phyloP scores from a whole-genome alignment of 1,140 invertebrate species.

The Leptestheria dahalacensis region DNA sequence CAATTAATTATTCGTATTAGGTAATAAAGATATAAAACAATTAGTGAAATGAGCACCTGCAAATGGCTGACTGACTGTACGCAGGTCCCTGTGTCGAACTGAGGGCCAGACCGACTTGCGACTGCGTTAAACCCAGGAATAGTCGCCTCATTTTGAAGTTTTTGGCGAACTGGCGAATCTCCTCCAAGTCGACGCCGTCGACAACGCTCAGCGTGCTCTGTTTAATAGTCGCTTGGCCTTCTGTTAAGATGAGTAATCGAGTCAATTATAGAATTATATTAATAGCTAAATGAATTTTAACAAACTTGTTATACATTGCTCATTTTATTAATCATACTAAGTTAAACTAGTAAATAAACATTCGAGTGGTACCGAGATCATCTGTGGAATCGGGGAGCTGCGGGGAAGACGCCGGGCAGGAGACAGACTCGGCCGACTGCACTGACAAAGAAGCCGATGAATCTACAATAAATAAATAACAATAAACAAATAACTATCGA shows the following conservation, averaged over 20 bases:
- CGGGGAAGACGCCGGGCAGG: not conserved
- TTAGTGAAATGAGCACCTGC: conserved; percentile 49
- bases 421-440: not conserved
- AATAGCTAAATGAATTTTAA: not conserved
- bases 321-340: too few species aligned
- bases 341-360: not conserved
- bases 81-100: conserved; percentile 91
- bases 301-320: not conserved
- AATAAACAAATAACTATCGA: too few species aligned
- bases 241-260: not conserved
- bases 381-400: not conserved
- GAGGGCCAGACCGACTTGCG: conserved; percentile 85
- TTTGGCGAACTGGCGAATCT: conserved; percentile 96
- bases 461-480: not conserved
- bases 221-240: conserved; percentile 66
- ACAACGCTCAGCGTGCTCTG: conserved; percentile 85
- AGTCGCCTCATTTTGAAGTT: conserved; percentile 86
- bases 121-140: conserved; percentile 86
- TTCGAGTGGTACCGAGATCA: not conserved
- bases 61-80: conserved; percentile 96
- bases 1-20: not conserved
- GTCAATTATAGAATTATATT: not conserved
- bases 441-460: not conserved
- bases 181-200: conserved; percentile 90
- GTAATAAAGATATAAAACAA: not conserved